Percentiles rank a stretch among this genome's conserved stretches.
Evolutionary conservation across 2,113 vertebrate genomes (phyloP).

Genomic region (Gobiocypris rarus): DNA sequence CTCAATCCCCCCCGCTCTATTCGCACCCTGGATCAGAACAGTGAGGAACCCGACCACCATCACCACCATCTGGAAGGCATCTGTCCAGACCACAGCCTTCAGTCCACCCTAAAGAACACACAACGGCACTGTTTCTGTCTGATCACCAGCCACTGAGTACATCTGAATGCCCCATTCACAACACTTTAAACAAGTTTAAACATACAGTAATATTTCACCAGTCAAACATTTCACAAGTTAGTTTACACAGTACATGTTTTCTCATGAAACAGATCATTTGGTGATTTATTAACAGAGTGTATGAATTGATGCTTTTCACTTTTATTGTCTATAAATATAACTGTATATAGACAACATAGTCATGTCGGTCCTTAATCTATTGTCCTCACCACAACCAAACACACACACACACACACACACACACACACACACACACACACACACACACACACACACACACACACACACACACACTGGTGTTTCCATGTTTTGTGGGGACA

Average conservation of each 20-base stretch:
- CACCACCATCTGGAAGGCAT: slow-evolving; percentile 86
- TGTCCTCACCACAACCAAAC: background rate
- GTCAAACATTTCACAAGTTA: background rate
- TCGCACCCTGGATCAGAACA: slow-evolving; percentile 78
- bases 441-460: too few species aligned
- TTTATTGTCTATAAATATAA: background rate
- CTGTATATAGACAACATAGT: background rate
- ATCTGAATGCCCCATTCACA: background rate
- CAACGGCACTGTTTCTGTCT: background rate
- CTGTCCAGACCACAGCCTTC: slow-evolving; percentile 88
- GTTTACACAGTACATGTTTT: background rate
- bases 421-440: too few species aligned
- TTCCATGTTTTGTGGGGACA: too few species aligned
- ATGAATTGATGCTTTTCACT: background rate
- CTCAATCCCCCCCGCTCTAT: slow-evolving; percentile 66
- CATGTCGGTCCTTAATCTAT: background rate
- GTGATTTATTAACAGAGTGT: background rate
- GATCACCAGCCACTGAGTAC: background rate
- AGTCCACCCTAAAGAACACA: slow-evolving; percentile 75
- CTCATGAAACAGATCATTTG: background rate
- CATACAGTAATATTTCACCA: background rate
- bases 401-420: background rate
- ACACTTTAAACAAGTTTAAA: background rate
- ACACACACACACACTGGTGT: too few species aligned
- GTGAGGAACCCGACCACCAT: slow-evolving; percentile 83